Base-by-base conservation (phyloP, 2,888 invertebrate genomes). In the Drosophila neotestacea region DNA sequence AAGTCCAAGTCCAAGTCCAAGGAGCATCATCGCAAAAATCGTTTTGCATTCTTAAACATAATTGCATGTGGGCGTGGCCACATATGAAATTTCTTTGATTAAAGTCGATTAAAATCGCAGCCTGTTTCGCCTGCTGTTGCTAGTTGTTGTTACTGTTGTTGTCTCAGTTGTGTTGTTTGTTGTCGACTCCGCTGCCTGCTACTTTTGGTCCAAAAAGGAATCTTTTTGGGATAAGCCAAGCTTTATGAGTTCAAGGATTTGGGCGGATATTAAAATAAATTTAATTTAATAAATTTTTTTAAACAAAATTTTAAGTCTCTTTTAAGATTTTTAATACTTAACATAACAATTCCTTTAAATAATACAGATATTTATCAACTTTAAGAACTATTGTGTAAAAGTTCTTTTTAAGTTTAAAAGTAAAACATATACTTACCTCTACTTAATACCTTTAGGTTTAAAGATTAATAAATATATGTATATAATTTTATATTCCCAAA, bases 31-130 rank as follows among this genome's bases (percentile, higher is more conserved):
- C 54, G 64, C 84, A 55, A 66, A 84, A 89, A 84, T 84, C 84
- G 85, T 85, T 85, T 89, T 89, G 88, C 90, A 83, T 89, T 90
- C 89, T 90, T 90, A 84, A 88, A 90, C 90, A 89, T 89, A 89
- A 89, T 89, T 89, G 89, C 89, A 89, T 89, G 91, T 85, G 86
- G 89, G 89, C 89, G 89, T 89, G 89, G 88, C 67, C 87, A 84
- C 88, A 79, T 83, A 79, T 89, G 90, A 87, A 87, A 88, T 88
- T 88, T 88, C 86, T 90, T 91, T 89, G 89, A 89, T 89, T 90
- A 90, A 89, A 89, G 91, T 89, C 89, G 89, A 89, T 89, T 90
- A 89, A 89, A 90, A 90, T 90, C 89, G 89, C 86, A 70, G 89
- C 87, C 87, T 81, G 86, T 81, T 84, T 89, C 58, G 73, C 70